These are phyloP conservation scores for Sander vitreus DNA, from an alignment of 2,113 vertebrate genomes.

Conservation along the genomic window DNA sequence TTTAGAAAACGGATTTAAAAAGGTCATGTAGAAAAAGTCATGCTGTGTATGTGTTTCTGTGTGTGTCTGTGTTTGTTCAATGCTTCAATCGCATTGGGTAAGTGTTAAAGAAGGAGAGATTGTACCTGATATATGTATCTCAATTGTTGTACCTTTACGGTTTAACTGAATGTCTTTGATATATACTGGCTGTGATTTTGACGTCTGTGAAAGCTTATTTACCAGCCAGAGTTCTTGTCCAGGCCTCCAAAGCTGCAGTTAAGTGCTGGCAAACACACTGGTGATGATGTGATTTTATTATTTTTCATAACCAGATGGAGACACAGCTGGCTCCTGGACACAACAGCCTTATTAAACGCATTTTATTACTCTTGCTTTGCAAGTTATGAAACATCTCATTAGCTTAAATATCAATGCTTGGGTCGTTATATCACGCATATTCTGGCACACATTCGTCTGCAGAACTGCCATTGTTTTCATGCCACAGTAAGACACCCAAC, in stretches of 20 bases:
- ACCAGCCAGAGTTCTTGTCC: neutral
- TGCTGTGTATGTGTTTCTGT: neutral
- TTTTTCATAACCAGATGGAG: slow-evolving; percentile 55
- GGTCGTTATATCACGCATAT: neutral
- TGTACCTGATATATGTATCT: neutral
- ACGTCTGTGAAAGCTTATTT: slow-evolving; percentile 1
- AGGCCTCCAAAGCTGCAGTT: slow-evolving; percentile 1
- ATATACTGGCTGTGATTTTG: neutral
- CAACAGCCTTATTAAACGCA: slow-evolving; percentile 42
- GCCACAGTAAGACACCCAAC: neutral
- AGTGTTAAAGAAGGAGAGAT: neutral
- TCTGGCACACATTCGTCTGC: neutral
- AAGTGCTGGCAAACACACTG: slow-evolving; percentile 27
- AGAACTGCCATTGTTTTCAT: neutral
- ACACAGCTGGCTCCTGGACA: slow-evolving; percentile 50
- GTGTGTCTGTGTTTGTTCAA: neutral
- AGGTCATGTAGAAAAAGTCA: slow-evolving; percentile 38
- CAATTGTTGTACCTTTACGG: neutral
- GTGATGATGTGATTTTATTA: slow-evolving; percentile 23
- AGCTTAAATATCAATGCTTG: slow-evolving; percentile 13
- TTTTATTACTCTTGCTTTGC: slow-evolving; percentile 44
- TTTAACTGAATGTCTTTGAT: neutral
- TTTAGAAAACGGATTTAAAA: slow-evolving; percentile 49
- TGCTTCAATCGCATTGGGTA: neutral
- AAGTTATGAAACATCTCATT: slow-evolving; percentile 43